Evolutionary conservation across 2,113 vertebrate species (phyloP), one percentile per base, ranked within the genome.

Genomic region (Actenoides lindsayi): DNA sequence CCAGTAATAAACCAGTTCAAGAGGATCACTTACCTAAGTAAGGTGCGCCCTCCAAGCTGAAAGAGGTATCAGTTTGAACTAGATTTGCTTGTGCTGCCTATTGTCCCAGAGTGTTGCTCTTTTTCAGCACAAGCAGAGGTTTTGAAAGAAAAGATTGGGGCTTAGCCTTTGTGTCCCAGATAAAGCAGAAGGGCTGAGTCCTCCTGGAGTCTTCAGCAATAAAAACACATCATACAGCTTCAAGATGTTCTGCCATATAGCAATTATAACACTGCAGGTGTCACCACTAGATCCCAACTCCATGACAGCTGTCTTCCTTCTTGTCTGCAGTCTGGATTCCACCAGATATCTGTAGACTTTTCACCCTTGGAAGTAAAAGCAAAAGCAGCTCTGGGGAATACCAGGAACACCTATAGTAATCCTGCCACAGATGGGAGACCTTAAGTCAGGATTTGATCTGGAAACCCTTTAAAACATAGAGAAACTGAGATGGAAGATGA

Each of bases 1-100:
- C 14, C 65, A 1, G 39, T 13, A 62, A 41, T 4, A 12, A 46
- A 64, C 10, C 48, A 0, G 0, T 11, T 27, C 0, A 4, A 17
- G 21, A 28, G 44, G 48, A 73, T 12, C 20, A 3, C 35, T 50
- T 23, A 50, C 48, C 59, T 9, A 1, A 6, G 1, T 1, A 3
- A 42, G 16, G 46, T 28, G 33, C 23, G 11, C 20, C 9, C 62
- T 56, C 30, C 65, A 5, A 12, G 23, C 35, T 50, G 88, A 23
- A 70, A 54, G 42, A 57, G 18, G 13, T 2, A 7, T 30, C 65
- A 8, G 8, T 17, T 3, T 27, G 71, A 85, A 62, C 25, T 57
- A 1, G 3, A 2, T 6, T 11, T 30, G 39, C 10, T 10, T 68
- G 39, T 28, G 57, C 67, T 71, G 35, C 69, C 53, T 27, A 2